phyloP scores from a whole-genome alignment of 2,113 vertebrate species.

The Glareola pratincola region DNA sequence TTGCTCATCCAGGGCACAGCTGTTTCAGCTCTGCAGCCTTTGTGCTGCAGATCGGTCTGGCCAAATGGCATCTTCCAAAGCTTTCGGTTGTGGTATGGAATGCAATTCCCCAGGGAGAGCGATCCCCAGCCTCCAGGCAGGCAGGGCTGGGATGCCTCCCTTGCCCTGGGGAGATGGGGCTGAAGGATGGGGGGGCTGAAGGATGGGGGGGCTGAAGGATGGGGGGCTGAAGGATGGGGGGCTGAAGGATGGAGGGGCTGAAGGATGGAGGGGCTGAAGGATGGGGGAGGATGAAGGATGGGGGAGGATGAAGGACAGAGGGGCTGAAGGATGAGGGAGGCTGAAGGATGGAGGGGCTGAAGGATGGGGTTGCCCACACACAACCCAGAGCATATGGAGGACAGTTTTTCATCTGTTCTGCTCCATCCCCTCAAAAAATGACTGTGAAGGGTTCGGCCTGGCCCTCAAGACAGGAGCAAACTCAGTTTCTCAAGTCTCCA shows the following conservation, averaged over 20 bases:
- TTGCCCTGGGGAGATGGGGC: background rate
- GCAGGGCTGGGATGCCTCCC: background rate
- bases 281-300: rapidly evolving
- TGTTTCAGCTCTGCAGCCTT: background rate
- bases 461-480: background rate
- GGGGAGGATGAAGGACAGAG: background rate
- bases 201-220: background rate
- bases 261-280: too few relatives aligned
- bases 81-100: background rate
- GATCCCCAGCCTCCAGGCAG: background rate
- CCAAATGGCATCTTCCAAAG: background rate
- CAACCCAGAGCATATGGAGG: background rate
- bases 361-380: background rate
- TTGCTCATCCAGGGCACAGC: background rate
- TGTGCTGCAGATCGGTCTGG: rapidly evolving
- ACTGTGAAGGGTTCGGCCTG: background rate
- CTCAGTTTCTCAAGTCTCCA: rapidly evolving
- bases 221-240: background rate
- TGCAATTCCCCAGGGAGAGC: background rate
- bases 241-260: background rate
- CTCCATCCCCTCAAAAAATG: background rate
- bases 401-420: background rate
- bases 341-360: background rate
- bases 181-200: background rate
- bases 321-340: background rate